Conservation (phyloP, 2,797 vertebrate species). For the Poecilia wingei region DNA sequence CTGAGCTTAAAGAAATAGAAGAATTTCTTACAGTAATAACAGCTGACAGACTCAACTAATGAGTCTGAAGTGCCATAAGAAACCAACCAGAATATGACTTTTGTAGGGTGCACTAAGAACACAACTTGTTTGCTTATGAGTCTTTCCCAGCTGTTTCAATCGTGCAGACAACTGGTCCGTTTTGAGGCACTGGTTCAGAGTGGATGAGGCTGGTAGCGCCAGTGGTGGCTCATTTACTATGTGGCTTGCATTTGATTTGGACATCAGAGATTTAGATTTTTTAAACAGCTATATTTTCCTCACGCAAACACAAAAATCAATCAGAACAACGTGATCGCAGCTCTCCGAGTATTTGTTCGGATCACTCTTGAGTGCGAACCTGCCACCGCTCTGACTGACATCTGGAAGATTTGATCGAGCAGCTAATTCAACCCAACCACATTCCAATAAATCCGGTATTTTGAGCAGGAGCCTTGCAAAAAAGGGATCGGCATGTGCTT, state of each 20-base stretch:
- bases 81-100: not conserved
- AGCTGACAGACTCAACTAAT: not conserved
- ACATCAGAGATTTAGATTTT: not conserved
- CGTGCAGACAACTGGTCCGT: not conserved
- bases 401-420: not conserved
- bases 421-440: not conserved
- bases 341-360: not conserved
- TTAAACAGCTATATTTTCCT: not conserved
- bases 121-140: not conserved
- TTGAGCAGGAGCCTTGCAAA: not conserved
- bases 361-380: not conserved
- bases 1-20: not conserved
- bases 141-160: not conserved
- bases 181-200: no score
- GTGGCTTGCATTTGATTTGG: not conserved
- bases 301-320: not conserved
- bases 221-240: not conserved
- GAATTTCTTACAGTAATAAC: not conserved
- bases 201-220: not conserved
- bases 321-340: not conserved
- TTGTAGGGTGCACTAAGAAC: not conserved
- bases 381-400: not conserved
- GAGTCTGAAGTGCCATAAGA: not conserved
- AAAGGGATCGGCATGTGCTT: not conserved
- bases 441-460: not conserved